Evolutionary conservation across 2,888 invertebrate genomes (phyloP).

Genomic region (Cryptosula pallasiana): DNA sequence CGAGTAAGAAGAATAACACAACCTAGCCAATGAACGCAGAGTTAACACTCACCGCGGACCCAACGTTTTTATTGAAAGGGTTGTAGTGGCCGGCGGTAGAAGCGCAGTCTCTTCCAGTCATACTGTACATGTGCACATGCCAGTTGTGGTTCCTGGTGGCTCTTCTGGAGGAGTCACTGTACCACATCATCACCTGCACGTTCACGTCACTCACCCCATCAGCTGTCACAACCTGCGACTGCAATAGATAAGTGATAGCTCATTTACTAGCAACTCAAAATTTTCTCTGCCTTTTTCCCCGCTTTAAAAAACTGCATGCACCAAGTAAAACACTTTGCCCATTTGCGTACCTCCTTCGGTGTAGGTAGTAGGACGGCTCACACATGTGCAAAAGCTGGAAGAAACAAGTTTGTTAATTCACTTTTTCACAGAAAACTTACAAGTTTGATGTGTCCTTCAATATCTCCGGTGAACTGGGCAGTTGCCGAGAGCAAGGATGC

Average conservation of each 20-base stretch:
- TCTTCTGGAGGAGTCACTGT: slow-evolving; percentile 46
- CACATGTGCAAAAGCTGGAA: too few species aligned
- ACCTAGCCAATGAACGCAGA: too few species aligned
- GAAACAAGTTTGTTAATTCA: too few species aligned
- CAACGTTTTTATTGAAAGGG: slow-evolving; percentile 65
- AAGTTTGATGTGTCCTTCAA: slow-evolving; percentile 79
- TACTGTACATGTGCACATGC: slow-evolving; percentile 70
- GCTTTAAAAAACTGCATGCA: too few species aligned
- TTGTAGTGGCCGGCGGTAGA: slow-evolving; percentile 84
- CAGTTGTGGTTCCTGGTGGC: slow-evolving; percentile 61
- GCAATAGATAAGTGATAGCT: slow-evolving; percentile 35
- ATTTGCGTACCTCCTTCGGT: too few species aligned
- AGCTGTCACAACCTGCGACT: slow-evolving; percentile 78
- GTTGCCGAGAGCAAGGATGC: slow-evolving; percentile 63
- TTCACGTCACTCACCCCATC: slow-evolving; percentile 83
- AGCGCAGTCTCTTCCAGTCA: slow-evolving; percentile 61
- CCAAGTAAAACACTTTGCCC: too few species aligned
- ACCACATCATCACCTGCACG: slow-evolving; percentile 80
- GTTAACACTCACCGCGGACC: slow-evolving; percentile 62
- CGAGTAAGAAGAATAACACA: too few species aligned
- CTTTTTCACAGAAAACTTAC: too few species aligned
- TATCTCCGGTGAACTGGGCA: slow-evolving; percentile 80
- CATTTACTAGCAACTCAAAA: too few species aligned
- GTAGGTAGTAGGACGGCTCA: too few species aligned
- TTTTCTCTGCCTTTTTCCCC: too few species aligned